Percentiles rank a stretch among this genome's conserved stretches.
phyloP scores from a whole-genome alignment of 2,888 invertebrate genomes.

The Rhingia campestris region DNA sequence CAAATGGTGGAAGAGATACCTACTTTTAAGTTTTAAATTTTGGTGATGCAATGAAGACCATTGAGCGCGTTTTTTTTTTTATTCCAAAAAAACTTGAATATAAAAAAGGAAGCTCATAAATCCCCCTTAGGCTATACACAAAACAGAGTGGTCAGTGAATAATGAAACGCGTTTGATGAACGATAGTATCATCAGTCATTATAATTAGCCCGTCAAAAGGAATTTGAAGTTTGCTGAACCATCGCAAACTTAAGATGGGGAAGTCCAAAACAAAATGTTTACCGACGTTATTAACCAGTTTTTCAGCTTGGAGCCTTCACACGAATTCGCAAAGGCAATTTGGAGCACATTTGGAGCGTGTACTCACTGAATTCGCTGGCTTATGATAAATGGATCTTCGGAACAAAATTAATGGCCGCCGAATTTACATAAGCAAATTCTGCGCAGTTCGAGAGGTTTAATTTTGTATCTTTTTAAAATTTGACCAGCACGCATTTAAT shows the following conservation, averaged over 20 bases:
- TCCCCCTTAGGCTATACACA: conserved; percentile 23
- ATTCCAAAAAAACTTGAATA: neutral
- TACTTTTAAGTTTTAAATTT: neutral
- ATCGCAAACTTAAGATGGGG: neutral
- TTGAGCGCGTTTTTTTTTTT: neutral
- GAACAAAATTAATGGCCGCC: conserved; percentile 15
- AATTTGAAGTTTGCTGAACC: conserved; percentile 35
- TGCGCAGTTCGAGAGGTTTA: conserved; percentile 12
- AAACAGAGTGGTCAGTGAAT: conserved; percentile 25
- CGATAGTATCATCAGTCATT: conserved; percentile 21
- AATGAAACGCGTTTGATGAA: conserved; percentile 52
- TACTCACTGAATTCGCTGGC: neutral
- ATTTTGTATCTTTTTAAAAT: too few species aligned
- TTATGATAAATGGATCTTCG: conserved; percentile 37
- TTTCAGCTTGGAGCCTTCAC: conserved; percentile 14
- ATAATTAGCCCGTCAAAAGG: conserved; percentile 21
- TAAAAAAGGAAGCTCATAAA: conserved; percentile 4
- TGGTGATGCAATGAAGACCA: conserved; percentile 26
- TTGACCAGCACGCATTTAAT: too few species aligned
- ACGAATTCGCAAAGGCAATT: conserved; percentile 25
- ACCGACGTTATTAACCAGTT: conserved; percentile 47
- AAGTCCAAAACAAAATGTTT: conserved; percentile 24
- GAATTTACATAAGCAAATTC: conserved; percentile 42
- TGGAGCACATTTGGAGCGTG: conserved; percentile 6
- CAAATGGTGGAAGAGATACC: neutral